Evolutionary conservation across 2,888 invertebrate species (phyloP).

Genomic region (Tenthredo scrophulariae): DNA sequence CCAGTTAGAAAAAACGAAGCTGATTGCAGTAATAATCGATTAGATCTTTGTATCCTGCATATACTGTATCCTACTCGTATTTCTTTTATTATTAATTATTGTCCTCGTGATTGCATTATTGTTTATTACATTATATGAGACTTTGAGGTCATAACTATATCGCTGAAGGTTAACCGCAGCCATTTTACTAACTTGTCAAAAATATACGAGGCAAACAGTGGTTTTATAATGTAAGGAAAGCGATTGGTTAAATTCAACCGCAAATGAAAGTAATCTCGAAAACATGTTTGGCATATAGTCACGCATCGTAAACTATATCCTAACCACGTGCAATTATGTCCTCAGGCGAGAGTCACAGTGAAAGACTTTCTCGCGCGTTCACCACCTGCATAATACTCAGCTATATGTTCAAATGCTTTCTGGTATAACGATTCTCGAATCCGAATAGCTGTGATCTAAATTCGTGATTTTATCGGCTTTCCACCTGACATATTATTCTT

Average conservation of each 20-base stretch:
- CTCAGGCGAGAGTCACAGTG: slow-evolving; percentile 54
- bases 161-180: slow-evolving; percentile 47
- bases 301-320: slow-evolving; percentile 33
- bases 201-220: slow-evolving; percentile 47
- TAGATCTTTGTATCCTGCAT: background rate
- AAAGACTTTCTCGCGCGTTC: slow-evolving; percentile 57
- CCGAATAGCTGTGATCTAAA: background rate
- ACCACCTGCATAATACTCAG: slow-evolving; percentile 52
- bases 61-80: background rate
- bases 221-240: background rate
- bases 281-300: slow-evolving; percentile 16
- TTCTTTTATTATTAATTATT: background rate
- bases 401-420: slow-evolving; percentile 13
- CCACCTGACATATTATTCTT: background rate
- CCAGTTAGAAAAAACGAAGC: background rate
- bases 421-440: background rate
- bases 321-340: slow-evolving; percentile 21
- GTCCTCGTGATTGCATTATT: slow-evolving; percentile 28
- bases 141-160: slow-evolving; percentile 48
- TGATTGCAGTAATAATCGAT: background rate
- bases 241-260: background rate
- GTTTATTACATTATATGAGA: slow-evolving; percentile 6
- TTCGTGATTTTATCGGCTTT: background rate
- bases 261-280: slow-evolving; percentile 42
- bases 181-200: slow-evolving; percentile 43